Base-by-base conservation (phyloP, 23 tunicate species). In the Styela plicata region DNA sequence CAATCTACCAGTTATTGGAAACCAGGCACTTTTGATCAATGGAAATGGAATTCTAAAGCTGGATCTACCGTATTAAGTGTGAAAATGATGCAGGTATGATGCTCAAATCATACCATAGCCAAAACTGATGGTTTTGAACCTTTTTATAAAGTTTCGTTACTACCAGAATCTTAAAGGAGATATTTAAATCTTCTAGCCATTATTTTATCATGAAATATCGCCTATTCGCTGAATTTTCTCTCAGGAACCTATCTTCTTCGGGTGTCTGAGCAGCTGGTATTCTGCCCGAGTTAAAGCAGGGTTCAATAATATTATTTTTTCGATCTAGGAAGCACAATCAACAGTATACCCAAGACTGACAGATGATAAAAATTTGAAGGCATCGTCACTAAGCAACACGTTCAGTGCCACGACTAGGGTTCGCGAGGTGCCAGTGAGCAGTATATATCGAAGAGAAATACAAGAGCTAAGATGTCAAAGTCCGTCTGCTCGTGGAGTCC, bases 391-490 rank as follows among this genome's bases (percentile, higher is more conserved):
- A 0, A 85, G 85, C 68, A 91, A 91, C 67, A 86, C 97, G 10
- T 91, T 91, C 76, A 91, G 97, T 70, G 97, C 97, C 70, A 91
- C 97, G 62, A 91, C 97, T 25, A 69, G 89, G 36, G 89, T 91
- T 30, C 85, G 97, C 21, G 97, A 91, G 57, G 97, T 91, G 61
- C 97, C 97, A 82, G 97, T 91, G 31, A 23, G 80, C 69, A 85
- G 87, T 7, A 86, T 91, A 37, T 91, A 82, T 77, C 86, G 85
- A 62, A 86, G 83, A 64, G 97, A 91, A 70, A 91, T 91, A 63
- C 97, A 91, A 63, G 97, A 91, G 64, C 82, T 91, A 44, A 84
- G 89, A 27, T 91, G 91, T 24, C 61, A 90, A 30, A 91, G 91
- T 29, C 97, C 97, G 32, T 91, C 97, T 26, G 97, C 90, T 32